Percentiles rank a stretch among this genome's conserved stretches.
phyloP scores from a whole-genome alignment of 2,888 invertebrate species.

The Helicoverpa assulta region DNA sequence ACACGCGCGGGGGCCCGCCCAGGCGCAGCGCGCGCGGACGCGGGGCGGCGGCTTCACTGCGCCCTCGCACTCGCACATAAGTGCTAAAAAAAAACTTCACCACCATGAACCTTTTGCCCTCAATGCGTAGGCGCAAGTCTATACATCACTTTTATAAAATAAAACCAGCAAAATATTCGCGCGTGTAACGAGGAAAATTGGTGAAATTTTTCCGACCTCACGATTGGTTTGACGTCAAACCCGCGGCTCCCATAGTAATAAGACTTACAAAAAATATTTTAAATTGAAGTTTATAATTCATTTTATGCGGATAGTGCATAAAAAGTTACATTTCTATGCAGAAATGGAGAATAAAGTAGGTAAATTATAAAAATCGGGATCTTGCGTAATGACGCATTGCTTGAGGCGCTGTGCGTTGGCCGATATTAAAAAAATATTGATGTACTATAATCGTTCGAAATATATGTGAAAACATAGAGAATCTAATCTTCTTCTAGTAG shows the following conservation, averaged over 20 bases:
- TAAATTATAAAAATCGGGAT: conserved; percentile 44
- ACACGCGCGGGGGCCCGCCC: conserved; percentile 75
- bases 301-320: conserved; percentile 36
- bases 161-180: conserved; percentile 66
- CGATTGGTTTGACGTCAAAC: conserved; percentile 73
- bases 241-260: conserved; percentile 58
- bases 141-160: conserved; percentile 62
- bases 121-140: conserved; percentile 83
- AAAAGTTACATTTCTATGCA: conserved; percentile 42
- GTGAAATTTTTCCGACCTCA: conserved; percentile 83
- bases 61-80: conserved; percentile 75
- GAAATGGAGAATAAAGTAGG: conserved; percentile 36
- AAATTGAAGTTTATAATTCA: conserved; percentile 44
- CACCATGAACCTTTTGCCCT: conserved; percentile 71
- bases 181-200: conserved; percentile 81
- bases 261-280: conserved; percentile 52
- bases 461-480: conserved; percentile 23
- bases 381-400: conserved; percentile 11
- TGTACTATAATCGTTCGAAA: conserved; percentile 29
- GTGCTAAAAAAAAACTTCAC: conserved; percentile 74
- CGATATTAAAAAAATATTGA: conserved; percentile 54
- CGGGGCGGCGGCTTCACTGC: conserved; percentile 75
- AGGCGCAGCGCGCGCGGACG: conserved; percentile 73
- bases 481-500: conserved; percentile 6
- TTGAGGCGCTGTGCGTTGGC: conserved; percentile 10